Base-by-base conservation (phyloP, 1,140 invertebrate genomes). In the Wiebesia pumilae region DNA sequence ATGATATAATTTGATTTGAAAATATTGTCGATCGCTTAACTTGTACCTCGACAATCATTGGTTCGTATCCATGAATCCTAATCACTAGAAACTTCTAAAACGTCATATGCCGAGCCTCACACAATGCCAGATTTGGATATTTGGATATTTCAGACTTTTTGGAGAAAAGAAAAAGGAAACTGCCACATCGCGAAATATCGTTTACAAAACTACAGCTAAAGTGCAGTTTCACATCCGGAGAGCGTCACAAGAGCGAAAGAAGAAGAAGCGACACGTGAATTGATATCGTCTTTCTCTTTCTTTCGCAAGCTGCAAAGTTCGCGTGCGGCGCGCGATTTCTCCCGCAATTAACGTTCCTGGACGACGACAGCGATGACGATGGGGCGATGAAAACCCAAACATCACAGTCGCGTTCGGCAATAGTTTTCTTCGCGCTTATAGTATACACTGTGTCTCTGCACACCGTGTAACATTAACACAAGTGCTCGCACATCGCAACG, bases 241-340 rank as follows among this genome's bases (percentile, higher is more conserved):
- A 9, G 2, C 27, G 7, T 73, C 14, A 7, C 12, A 38, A 73
- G 16, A 33, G 19, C 6, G 14, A 16, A 73, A 73, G 6, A 78
- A 40, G 54, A 58, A 62, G 58, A 81, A 35, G 79, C 58, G 24
- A 43, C 58, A 67, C 24, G 35, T 38, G 7, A 19, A 78, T 78
- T 78, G n/a, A 47, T 33, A 33, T 24, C 43, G 43, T 78, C 35
- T 73, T 73, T 73, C 35, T 73, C 65, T 69, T 69, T 69, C 16
- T 62, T 7, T 27, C 3, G 80, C 80, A 71, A 82, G 80, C 80
- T 82, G 80, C 65, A 82, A 77, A 47, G 27, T 65, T 82, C 43
- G 80, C 80, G 40, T 77, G 43, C 75, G 75, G 27, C n/a, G 62
- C 21, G n/a, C 80, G 62, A 71, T 82, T 82, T 82, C 80, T 82